Evolutionary conservation across 2,113 vertebrate species (phyloP).

Genomic region (Sturnus vulgaris): DNA sequence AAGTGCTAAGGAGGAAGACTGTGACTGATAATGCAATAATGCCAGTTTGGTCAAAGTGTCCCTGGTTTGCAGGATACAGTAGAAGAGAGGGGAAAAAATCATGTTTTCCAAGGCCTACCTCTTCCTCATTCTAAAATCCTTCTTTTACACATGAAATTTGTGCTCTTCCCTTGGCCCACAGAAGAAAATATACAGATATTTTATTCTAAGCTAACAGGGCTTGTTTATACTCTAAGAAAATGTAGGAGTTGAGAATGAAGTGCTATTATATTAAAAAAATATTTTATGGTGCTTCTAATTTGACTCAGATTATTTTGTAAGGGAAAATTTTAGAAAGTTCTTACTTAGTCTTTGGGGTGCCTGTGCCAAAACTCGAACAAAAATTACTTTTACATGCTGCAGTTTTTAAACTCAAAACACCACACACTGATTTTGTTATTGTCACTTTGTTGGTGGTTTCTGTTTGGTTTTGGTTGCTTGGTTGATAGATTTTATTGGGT

Average conservation of each 20-base stretch:
- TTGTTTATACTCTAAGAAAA: background rate
- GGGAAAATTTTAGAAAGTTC: background rate
- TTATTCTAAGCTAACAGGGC: background rate
- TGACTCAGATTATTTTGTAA: background rate
- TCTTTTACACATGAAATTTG: background rate
- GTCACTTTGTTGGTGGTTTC: background rate
- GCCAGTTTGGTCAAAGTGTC: background rate
- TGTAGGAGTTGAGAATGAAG: background rate
- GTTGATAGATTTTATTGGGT: background rate
- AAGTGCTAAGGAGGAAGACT: background rate
- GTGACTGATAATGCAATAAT: accelerated
- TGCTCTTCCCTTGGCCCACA: background rate
- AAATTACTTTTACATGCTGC: background rate
- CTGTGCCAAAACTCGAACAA: background rate
- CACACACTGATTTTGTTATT: background rate
- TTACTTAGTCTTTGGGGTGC: background rate
- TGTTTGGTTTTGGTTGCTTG: background rate
- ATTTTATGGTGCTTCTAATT: background rate
- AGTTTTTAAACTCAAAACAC: background rate
- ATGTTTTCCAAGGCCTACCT: background rate
- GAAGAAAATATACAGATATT: background rate
- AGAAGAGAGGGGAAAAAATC: background rate
- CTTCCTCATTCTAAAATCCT: background rate
- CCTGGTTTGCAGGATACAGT: background rate
- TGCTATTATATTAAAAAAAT: background rate